Base-by-base conservation (phyloP, 2,797 vertebrate species). In the Gymnothorax javanicus region DNA sequence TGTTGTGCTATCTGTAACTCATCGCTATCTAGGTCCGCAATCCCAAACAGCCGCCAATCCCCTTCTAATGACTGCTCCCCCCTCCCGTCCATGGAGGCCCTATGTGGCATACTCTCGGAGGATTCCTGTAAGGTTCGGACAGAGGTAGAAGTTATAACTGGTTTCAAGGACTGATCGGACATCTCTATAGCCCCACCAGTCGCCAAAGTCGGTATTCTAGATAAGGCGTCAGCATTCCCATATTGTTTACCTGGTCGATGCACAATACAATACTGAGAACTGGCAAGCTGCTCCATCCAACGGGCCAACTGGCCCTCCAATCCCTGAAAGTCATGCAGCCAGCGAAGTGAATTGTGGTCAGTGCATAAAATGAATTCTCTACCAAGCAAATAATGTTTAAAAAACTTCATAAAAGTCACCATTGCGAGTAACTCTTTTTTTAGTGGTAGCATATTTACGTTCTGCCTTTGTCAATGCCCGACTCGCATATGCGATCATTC, bases 291-390 rank as follows among this genome's bases (percentile, higher is more conserved):
- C 13, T 84, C 59, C 58, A 84, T 27, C 82, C 27, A 62, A 7
- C n/a, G 15, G 58, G 82, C 59, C 33, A 84, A 84, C 82, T 84
- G 58, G 9, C 59, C n/a, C n/a, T n/a, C n/a, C n/a, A n/a, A n/a
- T n/a, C n/a, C n/a, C n/a, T n/a, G n/a, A n/a, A n/a, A n/a, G 50
- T 62, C 62, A 25, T 84, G 57, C 62, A 69, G 62, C 62, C 83
- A 84, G 8, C 23, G 17, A 20, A 84, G 54, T 12, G 62, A 54
- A n/a, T 69, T 54, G 69, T 84, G 83, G 50, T 69, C 83, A 67
- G 83, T 54, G 17, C 60, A 50, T 23, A 84, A 52, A 17, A 84
- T 17, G 43, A 82, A 84, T 54, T 84, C 62, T 59, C 58, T 6
- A 12, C 58, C 58, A 12, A 59, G 58, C 12, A 59, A 59, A 59